A percentile compares a stretch with the other conserved stretches of the same genome.
Conservation (phyloP, 2,797 vertebrate genomes). For the Loriculus beryllinus region DNA sequence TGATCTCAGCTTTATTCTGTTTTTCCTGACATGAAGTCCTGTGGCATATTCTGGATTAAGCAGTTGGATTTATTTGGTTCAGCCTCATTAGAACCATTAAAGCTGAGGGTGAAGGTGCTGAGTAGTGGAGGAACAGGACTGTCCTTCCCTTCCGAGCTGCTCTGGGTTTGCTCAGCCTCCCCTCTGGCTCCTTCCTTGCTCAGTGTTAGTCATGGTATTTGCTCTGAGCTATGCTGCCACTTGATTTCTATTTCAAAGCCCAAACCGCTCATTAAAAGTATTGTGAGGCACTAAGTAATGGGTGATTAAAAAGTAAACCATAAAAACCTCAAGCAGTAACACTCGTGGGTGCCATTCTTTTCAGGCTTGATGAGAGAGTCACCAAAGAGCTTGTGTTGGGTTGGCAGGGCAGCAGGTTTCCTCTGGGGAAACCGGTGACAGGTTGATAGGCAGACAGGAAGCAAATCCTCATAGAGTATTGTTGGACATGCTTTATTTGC, state of each 20-base stretch:
- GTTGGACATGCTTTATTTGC: not conserved
- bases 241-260: not conserved
- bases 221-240: not conserved
- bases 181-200: not conserved
- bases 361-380: not conserved
- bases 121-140: not conserved
- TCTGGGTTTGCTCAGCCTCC: not conserved
- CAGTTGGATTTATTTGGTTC: not conserved
- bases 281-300: not conserved
- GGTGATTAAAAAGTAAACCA: slow-evolving; percentile 18
- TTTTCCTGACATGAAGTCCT: not conserved
- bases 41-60: not conserved
- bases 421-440: not conserved
- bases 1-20: not conserved
- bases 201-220: not conserved
- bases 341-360: not conserved
- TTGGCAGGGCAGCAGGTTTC: not conserved
- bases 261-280: not conserved
- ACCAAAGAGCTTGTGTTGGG: not conserved
- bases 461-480: not conserved
- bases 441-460: not conserved
- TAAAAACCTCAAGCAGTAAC: not conserved
- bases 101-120: not conserved
- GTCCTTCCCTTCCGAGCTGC: not conserved
- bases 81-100: fast-evolving